These are phyloP conservation scores for Spinus pinus DNA, from an alignment of 2,797 vertebrate genomes.

Conservation along the genomic window DNA sequence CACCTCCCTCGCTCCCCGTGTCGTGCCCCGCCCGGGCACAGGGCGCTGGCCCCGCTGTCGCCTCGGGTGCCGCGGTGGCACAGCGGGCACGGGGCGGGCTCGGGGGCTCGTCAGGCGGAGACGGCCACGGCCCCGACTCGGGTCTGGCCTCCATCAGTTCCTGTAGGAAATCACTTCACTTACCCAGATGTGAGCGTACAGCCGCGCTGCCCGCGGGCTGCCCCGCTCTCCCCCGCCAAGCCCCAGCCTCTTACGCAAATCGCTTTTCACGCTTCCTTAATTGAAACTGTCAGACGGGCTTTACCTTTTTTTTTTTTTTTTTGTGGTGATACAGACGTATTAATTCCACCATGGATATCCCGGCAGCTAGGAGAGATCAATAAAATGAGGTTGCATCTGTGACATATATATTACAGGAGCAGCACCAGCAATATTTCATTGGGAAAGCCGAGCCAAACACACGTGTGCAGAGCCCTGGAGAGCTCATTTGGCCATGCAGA, in stretches of 20 bases:
- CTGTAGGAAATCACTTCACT: constrained; percentile 67
- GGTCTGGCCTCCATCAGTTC: constrained; percentile 67
- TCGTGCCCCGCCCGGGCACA: rapidly evolving
- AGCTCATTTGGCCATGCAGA: rapidly evolving
- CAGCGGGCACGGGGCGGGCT: background rate
- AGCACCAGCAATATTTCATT: background rate
- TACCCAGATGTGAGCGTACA: constrained; percentile 62
- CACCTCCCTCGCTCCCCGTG: rapidly evolving
- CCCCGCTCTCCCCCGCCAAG: constrained; percentile 36
- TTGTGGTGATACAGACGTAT: background rate
- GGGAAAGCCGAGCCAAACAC: background rate
- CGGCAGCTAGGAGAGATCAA: constrained; percentile 35
- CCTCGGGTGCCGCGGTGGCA: background rate
- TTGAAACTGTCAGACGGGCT: constrained; percentile 72
- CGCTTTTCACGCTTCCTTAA: constrained; percentile 70
- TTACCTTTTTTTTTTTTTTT: constrained; percentile 41
- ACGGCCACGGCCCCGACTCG: background rate
- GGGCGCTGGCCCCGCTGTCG: background rate
- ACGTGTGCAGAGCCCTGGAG: background rate
- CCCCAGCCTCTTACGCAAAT: constrained; percentile 55
- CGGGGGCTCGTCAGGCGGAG: background rate
- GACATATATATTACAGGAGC: constrained; percentile 46
- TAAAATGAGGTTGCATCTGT: constrained; percentile 42
- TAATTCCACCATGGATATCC: constrained; percentile 40
- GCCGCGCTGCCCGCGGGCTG: constrained; percentile 57